Evolutionary conservation across 2,113 vertebrate genomes (phyloP).

Genomic region (Stercorarius parasiticus): DNA sequence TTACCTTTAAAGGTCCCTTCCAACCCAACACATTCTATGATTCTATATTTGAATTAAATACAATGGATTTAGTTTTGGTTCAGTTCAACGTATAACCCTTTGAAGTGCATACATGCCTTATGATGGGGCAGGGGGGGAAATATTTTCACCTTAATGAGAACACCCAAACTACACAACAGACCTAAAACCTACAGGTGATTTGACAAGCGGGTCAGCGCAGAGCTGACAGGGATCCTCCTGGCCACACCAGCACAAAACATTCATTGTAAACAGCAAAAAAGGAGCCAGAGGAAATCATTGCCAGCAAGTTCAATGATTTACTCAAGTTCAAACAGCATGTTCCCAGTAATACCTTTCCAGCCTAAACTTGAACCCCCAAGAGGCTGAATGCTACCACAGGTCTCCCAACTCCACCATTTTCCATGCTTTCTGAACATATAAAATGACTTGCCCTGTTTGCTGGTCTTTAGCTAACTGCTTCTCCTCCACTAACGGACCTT

Average conservation of each 20-base stretch:
- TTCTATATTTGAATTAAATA: neutral
- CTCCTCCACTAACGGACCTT: neutral
- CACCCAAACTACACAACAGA: neutral
- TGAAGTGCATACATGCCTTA: neutral
- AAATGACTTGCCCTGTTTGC: neutral
- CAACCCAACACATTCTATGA: no score
- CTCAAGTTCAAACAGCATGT: neutral
- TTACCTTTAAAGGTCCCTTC: no score
- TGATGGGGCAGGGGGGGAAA: no score
- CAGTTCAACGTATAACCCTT: neutral
- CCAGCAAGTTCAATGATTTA: neutral
- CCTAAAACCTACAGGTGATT: neutral
- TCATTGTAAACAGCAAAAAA: neutral
- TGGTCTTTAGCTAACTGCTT: neutral
- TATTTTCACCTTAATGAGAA: neutral
- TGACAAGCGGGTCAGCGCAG: fast-evolving
- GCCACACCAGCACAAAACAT: neutral
- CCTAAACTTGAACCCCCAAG: neutral
- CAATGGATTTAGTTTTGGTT: neutral
- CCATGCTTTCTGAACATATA: neutral
- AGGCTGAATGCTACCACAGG: neutral
- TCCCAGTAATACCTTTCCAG: neutral
- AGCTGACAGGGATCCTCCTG: neutral
- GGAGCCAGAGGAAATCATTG: neutral
- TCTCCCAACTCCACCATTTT: neutral